Base-by-base conservation (phyloP, 1,140 invertebrate genomes). In the Samia ricini region DNA sequence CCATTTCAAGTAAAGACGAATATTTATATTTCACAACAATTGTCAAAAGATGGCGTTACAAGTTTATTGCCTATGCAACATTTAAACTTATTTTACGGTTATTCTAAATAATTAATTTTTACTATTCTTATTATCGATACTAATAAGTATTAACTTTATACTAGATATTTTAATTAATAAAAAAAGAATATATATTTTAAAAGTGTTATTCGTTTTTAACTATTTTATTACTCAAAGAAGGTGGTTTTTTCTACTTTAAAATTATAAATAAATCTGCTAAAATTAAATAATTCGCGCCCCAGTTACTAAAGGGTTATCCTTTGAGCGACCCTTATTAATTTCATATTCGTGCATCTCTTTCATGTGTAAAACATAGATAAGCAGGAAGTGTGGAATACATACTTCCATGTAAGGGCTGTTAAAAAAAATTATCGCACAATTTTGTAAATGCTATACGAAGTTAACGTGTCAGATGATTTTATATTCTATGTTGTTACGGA, bases 301-400 rank as follows among this genome's bases (percentile, higher is more conserved):
- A 76, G 76, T 69, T 64, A 71, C 69, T 55, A n/a, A n/a, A n/a
- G n/a, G n/a, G 36, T 72, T 80, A 80, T 80, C 83, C 81, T 82
- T 85, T 77, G 64, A 81, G 75, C 67, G 15, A 50, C 82, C 85
- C 81, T 77, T 83, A 84, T 84, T 86, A 88, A 86, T 86, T 85
- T 81, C 75, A 79, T 79, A 86, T 88, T 86, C 79, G 83, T 81
- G 67, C 73, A 71, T 81, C 81, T 77, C 81, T 79, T 73, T 66
- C 61, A 54, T 48, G 55, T 64, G 61, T 58, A 80, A 85, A 80
- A 86, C 85, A 81, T 77, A 77, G 77, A 77, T 72, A 72, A 64
- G 72, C 74, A 79, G 81, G 78, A 86, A 82, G 77, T 49, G 63
- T 69, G 64, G 54, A 71, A 75, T 56, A 63, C 68, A 69, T 71